A percentile compares a stretch with the other conserved stretches of the same genome.
These are phyloP conservation scores for Proteles cristata DNA, from an alignment of 2,113 vertebrate genomes.

Conservation along the genomic window DNA sequence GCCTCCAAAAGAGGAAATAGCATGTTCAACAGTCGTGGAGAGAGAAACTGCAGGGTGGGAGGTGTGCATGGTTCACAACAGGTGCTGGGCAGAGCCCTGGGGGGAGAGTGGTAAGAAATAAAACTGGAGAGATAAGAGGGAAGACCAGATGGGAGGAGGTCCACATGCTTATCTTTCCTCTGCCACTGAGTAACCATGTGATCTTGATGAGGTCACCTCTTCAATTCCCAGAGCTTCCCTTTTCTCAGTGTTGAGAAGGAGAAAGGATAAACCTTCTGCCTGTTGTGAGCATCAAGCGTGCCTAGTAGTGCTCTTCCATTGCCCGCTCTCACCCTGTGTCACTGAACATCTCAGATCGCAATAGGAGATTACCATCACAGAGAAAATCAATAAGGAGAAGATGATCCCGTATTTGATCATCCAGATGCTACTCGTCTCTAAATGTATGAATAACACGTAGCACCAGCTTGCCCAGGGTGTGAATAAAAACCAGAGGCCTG, in stretches of 20 bases:
- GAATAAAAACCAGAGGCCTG: background rate
- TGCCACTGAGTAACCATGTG: background rate
- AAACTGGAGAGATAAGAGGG: background rate
- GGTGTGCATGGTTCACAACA: accelerated
- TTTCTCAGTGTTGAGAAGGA: background rate
- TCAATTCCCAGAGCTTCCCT: background rate
- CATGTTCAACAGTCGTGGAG: too few relatives aligned
- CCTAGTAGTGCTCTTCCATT: background rate
- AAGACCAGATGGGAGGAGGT: background rate
- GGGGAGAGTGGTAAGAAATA: background rate
- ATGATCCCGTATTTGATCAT: background rate
- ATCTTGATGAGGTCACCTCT: too few relatives aligned
- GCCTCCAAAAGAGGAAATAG: background rate
- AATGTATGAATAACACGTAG: background rate
- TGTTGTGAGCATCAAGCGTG: accelerated
- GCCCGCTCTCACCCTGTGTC: background rate
- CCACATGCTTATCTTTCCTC: background rate
- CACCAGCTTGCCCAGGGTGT: background rate
- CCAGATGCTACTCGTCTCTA: background rate
- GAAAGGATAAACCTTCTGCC: too few relatives aligned
- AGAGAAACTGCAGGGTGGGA: background rate
- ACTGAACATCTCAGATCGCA: background rate
- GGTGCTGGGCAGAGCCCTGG: background rate
- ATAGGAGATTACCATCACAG: background rate
- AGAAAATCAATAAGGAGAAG: background rate